Base-by-base conservation (phyloP, 2,888 invertebrate genomes). In the Lithosia quadra region DNA sequence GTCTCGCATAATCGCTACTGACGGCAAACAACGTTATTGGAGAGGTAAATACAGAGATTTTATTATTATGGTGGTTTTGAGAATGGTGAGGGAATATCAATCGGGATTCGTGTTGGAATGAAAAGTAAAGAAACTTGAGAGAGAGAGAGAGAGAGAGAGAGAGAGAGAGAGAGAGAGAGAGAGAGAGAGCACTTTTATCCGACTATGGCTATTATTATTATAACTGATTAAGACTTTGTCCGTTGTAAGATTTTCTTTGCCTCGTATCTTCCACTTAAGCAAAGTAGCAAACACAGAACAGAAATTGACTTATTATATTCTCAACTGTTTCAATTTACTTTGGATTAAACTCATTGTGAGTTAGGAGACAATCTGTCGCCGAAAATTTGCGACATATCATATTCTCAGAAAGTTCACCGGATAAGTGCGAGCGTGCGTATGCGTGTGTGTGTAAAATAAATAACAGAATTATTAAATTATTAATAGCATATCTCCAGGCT, bases 1-100 rank as follows among this genome's bases (percentile, higher is more conserved):
- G 21, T 18, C 58, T 64, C 33, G 43, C 34, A 60, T 63, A 24
- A 56, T 49, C 60, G 21, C 21, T n/a, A 24, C 66, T 59, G 66
- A 55, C 57, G 53, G 57, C 36, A 13, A 43, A 49, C 57, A 62
- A 15, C 36, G 57, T 56, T 28, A 9, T 18, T 18, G 18, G 0
- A 7, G 18, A 18, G 43, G 49, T 49, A 9, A n/a, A 49, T 43
- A 43, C 0, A 49, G 2, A 49, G n/a, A n/a, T 0, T 49, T 9
- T 2, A 49, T 3, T 49, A 49, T 49, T n/a, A 9, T n/a, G 49
- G 8, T 49, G 9, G n/a, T 18, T 39, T 10, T 34, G 8, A n/a
- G n/a, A n/a, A n/a, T n/a, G n/a, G n/a, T n/a, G n/a, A n/a, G n/a
- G 28, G 28, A 5, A 28, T 28, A 28, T n/a, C 28, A 4, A 28